Base-by-base conservation (phyloP, 2,888 invertebrate species). In the Baccha elongata region DNA sequence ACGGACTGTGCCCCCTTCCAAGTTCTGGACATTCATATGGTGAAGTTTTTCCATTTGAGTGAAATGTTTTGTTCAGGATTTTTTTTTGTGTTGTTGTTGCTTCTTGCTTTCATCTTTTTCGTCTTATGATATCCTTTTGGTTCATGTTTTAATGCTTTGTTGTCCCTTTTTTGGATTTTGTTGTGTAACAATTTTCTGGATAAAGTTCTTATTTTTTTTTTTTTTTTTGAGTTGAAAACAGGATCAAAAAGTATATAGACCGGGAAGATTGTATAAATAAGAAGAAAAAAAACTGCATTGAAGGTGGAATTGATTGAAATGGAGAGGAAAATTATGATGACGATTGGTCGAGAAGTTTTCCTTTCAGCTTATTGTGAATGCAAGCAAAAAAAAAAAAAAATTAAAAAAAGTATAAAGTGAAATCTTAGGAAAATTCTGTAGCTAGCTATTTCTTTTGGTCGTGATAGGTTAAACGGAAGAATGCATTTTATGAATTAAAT, bases 271-370 rank as follows among this genome's bases (percentile, higher is more conserved):
- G 29, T 8, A n/a, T n/a, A 19, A 42, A 2, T 19, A 15, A 50
- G 17, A 46, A 53, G 11, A 29, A 35, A 53, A 35, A 17, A 21
- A 29, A 60, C 23, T 44, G 46, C 71, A 50, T 26, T 52, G 48
- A 53, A 68, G 78, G 83, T 73, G 13, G 83, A 78, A 69, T 78
- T 83, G 83, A 78, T 83, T 83, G 83, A 83, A 83, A 83, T 83
- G 72, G 83, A 83, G 78, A 83, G 76, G 78, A 83, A 83, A 83
- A 83, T 78, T 72, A 78, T 83, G 62, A 83, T 68, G 72, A 78
- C 83, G 83, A 83, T 68, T 81, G 78, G 83, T 58, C 19, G 46
- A 68, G 68, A 83, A 83, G 71, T 78, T 72, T 53, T n/a, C 67
- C 40, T 60, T 81, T 76, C 76, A 67, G 60, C 42, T 73, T 64